Base-by-base conservation (phyloP, 2,797 vertebrate species). In the Malacoctenus gilli region DNA sequence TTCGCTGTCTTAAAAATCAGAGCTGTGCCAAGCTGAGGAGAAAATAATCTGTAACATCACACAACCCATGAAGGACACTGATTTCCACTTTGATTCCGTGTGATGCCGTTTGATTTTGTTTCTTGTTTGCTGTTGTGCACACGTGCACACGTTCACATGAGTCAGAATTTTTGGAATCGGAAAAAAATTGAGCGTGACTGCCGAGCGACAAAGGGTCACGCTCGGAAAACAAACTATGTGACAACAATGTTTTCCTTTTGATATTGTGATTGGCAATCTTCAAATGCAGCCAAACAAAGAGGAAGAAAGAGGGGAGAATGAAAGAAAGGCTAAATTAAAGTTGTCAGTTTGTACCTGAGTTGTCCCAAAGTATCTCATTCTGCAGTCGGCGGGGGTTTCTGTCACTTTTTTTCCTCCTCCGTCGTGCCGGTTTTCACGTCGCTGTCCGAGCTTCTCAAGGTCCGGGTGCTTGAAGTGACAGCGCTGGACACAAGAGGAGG, bases 331-430 rank as follows among this genome's bases (percentile, higher is more conserved):
- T 84, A 76, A 83, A 83, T 75, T 68, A 68, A 79, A 85, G 79
- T 75, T 82, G 77, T 85, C 87, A 87, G 66, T 64, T 68, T 63
- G 63, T 68, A 77, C 70, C 77, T 70, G 79, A 84, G 72, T 72
- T 80, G 73, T 83, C 75, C 62, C 71, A 80, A 89, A 84, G 58
- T 67, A 78, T 84, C 65, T 63, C 66, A 73, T 77, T 82, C 81
- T 85, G 59, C 70, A 79, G 83, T 64, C 72, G 34, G 87, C 73
- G 78, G 85, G 80, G 77, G 83, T 82, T 84, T 77, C 59, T 84
- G 76, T 86, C 76, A 79, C 65, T 28, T 59, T 44, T 67, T 70
- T 59, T 62, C 39, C 50, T 53, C 48, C 55, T 80, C 68, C 69
- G 57, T 66, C 63, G 50, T 30, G 8, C 35, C 48, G 23, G 7